Evolutionary conservation across 92 coral and sea anemone species (phyloP).

Genomic region (Metridium senile): DNA sequence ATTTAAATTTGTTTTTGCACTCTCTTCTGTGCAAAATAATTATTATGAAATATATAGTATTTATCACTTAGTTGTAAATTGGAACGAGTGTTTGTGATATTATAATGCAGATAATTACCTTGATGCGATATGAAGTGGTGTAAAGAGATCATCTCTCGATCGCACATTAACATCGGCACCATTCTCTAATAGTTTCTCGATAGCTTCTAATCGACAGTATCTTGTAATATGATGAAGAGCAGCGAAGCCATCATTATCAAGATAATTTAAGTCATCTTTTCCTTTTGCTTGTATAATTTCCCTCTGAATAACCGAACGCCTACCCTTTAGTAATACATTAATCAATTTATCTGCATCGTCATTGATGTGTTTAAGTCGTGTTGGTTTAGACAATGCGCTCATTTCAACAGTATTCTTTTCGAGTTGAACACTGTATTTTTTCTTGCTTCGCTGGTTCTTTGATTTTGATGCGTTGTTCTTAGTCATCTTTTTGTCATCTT

Average conservation of each 20-base stretch:
- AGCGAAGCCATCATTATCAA: conserved; percentile 65
- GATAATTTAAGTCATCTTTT: background rate
- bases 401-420: background rate
- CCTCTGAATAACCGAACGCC: background rate
- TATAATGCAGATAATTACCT: too few relatives aligned
- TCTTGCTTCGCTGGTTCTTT: background rate
- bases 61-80: too few relatives aligned
- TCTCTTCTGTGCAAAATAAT: too few relatives aligned
- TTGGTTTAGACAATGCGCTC: background rate
- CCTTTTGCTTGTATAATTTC: conserved; percentile 8
- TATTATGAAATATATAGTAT: too few relatives aligned
- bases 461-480: background rate
- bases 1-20: too few relatives aligned
- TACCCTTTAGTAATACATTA: background rate
- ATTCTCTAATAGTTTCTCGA: conserved; percentile 49
- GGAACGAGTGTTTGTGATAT: background rate
- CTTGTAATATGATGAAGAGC: conserved; percentile 67
- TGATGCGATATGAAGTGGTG: conserved; percentile 77
- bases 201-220: conserved; percentile 52
- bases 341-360: background rate
- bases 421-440: background rate
- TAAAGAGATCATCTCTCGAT: conserved; percentile 43
- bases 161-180: conserved; percentile 59
- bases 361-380: background rate
- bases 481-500: too few relatives aligned